A percentile compares a stretch with the other conserved stretches of the same genome.
Evolutionary conservation across 2,113 vertebrate species (phyloP).

Genomic region (Tamias sibiricus): DNA sequence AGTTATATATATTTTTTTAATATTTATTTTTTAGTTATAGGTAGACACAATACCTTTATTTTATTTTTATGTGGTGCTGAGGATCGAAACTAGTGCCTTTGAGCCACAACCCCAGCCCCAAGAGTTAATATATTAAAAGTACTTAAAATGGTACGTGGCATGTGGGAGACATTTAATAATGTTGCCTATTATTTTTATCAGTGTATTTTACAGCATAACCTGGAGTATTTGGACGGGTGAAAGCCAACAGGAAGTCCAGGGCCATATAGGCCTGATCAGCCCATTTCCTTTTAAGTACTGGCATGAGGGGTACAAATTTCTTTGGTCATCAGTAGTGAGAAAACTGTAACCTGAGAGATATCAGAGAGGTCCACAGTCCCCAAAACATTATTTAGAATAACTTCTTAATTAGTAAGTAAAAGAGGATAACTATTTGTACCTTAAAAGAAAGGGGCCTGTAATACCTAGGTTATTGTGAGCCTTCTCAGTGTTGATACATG

Average conservation of each 20-base stretch:
- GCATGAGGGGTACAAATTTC: background rate
- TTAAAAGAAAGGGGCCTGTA: background rate
- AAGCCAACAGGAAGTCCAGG: background rate
- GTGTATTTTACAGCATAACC: background rate
- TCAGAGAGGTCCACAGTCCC: background rate
- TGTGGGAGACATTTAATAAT: background rate
- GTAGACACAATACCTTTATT: too few relatives aligned
- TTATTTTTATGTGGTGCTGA: too few relatives aligned
- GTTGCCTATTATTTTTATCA: background rate
- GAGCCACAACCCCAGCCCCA: too few relatives aligned
- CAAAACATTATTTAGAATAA: background rate
- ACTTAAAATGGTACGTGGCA: background rate
- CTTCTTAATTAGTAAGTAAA: background rate
- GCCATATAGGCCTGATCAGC: background rate
- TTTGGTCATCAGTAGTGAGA: constrained; percentile 1
- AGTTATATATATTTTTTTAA: too few relatives aligned
- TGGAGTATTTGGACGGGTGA: background rate
- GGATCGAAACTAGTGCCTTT: too few relatives aligned
- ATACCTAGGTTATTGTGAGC: background rate
- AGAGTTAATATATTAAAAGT: background rate
- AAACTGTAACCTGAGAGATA: background rate
- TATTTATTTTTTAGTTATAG: too few relatives aligned
- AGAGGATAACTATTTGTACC: background rate
- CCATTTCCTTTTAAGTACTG: background rate
- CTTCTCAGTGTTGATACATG: background rate